Base-by-base conservation (phyloP, 2,797 vertebrate species). In the Falco peregrinus region DNA sequence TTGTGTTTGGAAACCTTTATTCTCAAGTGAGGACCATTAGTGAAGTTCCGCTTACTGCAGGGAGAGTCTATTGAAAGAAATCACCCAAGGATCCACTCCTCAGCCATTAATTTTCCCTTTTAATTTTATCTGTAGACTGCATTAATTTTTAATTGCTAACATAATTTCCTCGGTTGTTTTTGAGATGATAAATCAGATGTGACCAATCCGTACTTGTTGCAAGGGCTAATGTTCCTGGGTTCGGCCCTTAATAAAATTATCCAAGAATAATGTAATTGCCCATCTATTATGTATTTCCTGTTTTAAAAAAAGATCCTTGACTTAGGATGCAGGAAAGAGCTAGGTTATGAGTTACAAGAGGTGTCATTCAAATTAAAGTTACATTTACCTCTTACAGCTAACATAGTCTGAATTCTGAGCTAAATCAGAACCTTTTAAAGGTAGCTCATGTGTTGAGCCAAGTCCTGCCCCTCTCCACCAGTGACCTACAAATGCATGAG, bases 81-180 rank as follows among this genome's bases (percentile, higher is more conserved):
- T 43, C 41, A 77, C 59, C 28, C 3, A 15, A 84, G 24, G 12
- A 68, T 51, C n/a, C n/a, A 64, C 37, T 41, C 35, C 11, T 31
- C 6, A 33, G 21, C 78, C 76, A 75, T 75, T 92, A 88, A 78
- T 82, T 90, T 94, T 85, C 28, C 28, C 31, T 96, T 91, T 77
- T 71, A 85, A 93, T 95, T 90, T 87, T 50, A 78, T 82, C 48
- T 35, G 48, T 78, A 81, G 50, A 41, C 64, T 86, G n/a, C 39
- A 90, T 93, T 94, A 79, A 81, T 92, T 90, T 96, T 92, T 94
- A 90, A 92, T 95, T 91, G 73, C 43, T 87, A 61, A 81, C n/a
- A 71, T 70, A 59, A 89, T 96, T 95, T 95, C 69, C 86, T 74
- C 35, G 16, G 45, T 59, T 87, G 56, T 48, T 84, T 96, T 88